Conservation (phyloP, 1,140 invertebrate species). For the Belonocnema kinseyi region DNA sequence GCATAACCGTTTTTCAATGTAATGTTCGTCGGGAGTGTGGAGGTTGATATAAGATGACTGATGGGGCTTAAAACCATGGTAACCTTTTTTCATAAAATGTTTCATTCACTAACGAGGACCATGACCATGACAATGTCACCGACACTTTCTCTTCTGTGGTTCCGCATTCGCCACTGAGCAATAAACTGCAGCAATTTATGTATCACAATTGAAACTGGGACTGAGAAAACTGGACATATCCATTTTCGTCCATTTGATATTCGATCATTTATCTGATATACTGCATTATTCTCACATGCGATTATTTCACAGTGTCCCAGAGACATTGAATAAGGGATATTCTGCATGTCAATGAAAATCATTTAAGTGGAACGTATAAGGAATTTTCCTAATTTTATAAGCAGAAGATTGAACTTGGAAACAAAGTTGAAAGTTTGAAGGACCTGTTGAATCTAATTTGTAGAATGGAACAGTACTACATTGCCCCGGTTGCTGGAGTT, state of each 20-base stretch:
- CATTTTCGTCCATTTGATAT: slow-evolving; percentile 20
- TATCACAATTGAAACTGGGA: not conserved
- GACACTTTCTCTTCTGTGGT: slow-evolving; percentile 63
- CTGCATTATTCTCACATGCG: not conserved
- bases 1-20: too few species aligned
- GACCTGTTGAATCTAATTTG: not conserved
- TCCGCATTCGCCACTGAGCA: slow-evolving; percentile 46
- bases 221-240: slow-evolving; percentile 24
- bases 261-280: slow-evolving; percentile 27
- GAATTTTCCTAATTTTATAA: not conserved
- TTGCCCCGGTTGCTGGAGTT: not conserved
- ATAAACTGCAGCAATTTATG: slow-evolving; percentile 28
- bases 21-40: too few species aligned
- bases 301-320: not conserved
- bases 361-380: not conserved
- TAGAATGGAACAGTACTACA: too few species aligned
- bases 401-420: not conserved
- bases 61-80: too few species aligned
- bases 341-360: not conserved
- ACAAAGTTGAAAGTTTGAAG: not conserved
- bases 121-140: slow-evolving; percentile 63
- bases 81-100: too few species aligned
- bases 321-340: not conserved
- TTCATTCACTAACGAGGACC: slow-evolving; percentile 43
- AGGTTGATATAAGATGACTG: too few species aligned